Percentiles rank a stretch among this genome's conserved stretches.
These are phyloP conservation scores for Etheostoma nigrum DNA, from an alignment of 2,797 vertebrate genomes.

Conservation along the genomic window DNA sequence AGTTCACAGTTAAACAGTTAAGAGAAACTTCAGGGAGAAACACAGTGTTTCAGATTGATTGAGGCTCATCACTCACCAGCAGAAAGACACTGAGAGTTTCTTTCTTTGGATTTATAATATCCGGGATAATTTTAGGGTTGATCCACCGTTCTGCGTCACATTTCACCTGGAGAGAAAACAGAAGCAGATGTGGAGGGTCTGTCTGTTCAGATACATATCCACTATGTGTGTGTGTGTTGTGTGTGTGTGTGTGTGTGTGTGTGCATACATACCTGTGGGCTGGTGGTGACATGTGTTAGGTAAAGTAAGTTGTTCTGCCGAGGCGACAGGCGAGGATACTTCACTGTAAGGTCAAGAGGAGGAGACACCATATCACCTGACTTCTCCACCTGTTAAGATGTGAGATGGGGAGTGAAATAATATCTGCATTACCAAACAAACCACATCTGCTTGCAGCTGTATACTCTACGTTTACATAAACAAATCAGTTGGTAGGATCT, in stretches of 20 bases:
- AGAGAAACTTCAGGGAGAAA: neutral
- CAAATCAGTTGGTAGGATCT: neutral
- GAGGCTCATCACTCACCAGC: constrained; percentile 76
- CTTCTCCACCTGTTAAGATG: constrained; percentile 86
- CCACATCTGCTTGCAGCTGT: neutral
- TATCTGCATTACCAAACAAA: neutral
- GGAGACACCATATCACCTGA: constrained; percentile 83
- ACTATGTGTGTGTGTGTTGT: neutral
- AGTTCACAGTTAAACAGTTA: too few relatives aligned
- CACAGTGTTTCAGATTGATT: neutral
- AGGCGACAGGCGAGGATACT: constrained; percentile 86
- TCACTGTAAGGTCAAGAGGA: constrained; percentile 86
- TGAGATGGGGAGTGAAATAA: neutral
- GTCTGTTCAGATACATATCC: neutral
- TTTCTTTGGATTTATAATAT: constrained; percentile 63
- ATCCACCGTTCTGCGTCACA: constrained; percentile 80
- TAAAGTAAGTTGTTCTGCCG: constrained; percentile 88
- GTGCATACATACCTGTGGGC: constrained; percentile 44
- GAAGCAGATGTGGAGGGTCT: neutral
- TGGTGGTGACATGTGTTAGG: constrained; percentile 81
- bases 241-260: neutral
- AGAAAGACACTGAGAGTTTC: constrained; percentile 84
- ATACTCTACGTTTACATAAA: neutral
- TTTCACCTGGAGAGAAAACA: constrained; percentile 77
- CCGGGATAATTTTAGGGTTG: constrained; percentile 81